Conservation (phyloP, 2,113 vertebrate genomes). For the Todiramphus saurophagus region DNA sequence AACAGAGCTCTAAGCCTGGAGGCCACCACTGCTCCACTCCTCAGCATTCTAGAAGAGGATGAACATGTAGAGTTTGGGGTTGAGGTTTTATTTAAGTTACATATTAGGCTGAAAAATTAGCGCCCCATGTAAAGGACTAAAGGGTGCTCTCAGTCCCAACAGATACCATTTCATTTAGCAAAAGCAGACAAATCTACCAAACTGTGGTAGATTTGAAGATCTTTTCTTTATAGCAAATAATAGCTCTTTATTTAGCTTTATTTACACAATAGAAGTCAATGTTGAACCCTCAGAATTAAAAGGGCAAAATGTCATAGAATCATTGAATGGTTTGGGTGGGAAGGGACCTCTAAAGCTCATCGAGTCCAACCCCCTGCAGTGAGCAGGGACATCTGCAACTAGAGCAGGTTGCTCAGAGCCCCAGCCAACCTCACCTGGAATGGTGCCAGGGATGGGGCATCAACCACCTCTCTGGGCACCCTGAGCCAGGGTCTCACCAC, state of each 20-base stretch:
- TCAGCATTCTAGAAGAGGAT: not conserved
- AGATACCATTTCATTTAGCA: not conserved
- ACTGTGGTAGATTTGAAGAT: not conserved
- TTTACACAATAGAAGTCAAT: not conserved
- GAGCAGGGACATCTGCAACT: not conserved
- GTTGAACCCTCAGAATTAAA: not conserved
- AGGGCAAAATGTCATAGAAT: not conserved
- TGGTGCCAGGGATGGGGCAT: no score
- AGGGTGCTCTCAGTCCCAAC: not conserved
- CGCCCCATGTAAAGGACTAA: not conserved
- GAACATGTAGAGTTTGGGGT: not conserved
- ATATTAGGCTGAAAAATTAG: not conserved
- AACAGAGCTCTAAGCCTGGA: not conserved
- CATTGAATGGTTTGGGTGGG: not conserved
- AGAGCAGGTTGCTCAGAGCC: no score
- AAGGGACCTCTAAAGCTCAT: not conserved
- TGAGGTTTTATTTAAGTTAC: not conserved
- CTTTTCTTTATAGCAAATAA: not conserved
- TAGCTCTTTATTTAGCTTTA: not conserved
- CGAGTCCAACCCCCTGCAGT: not conserved
- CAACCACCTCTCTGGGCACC: no score
- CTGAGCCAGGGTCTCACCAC: no score
- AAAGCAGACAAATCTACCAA: not conserved
- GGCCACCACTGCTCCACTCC: not conserved
- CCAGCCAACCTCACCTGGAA: no score